Evolutionary conservation across 2,113 vertebrate species (phyloP).

Genomic region (Glareola pratincola): DNA sequence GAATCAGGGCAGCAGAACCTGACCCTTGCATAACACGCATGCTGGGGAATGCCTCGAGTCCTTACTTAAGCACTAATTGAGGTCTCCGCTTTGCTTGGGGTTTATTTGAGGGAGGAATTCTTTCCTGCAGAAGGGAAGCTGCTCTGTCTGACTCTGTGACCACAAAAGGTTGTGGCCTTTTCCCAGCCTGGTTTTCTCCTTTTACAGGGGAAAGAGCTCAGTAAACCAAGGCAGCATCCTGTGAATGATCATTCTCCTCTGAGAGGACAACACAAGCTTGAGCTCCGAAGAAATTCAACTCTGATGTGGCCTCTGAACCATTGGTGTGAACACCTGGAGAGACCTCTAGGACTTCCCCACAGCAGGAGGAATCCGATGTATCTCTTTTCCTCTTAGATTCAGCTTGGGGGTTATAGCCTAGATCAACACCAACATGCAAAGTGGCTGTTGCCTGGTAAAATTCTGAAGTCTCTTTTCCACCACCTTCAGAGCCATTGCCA

Average conservation of each 20-base stretch:
- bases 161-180: neutral
- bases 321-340: neutral
- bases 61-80: constrained; percentile 54
- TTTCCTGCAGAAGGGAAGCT: neutral
- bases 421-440: neutral
- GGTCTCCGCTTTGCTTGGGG: neutral
- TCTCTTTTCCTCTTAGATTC: neutral
- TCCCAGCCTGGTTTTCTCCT: neutral
- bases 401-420: neutral
- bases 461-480: neutral
- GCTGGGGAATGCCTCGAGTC: constrained; percentile 21
- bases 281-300: neutral
- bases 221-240: neutral
- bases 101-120: constrained; percentile 15
- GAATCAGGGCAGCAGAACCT: constrained; percentile 53
- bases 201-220: neutral
- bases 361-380: neutral
- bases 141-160: neutral
- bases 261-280: neutral
- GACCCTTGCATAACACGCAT: neutral
- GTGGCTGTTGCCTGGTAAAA: neutral
- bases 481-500: neutral
- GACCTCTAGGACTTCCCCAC: accelerated
- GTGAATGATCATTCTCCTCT: neutral
- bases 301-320: neutral